Base-by-base conservation (phyloP, 2,888 invertebrate species). In the Acanthosoma haemorrhoidale region DNA sequence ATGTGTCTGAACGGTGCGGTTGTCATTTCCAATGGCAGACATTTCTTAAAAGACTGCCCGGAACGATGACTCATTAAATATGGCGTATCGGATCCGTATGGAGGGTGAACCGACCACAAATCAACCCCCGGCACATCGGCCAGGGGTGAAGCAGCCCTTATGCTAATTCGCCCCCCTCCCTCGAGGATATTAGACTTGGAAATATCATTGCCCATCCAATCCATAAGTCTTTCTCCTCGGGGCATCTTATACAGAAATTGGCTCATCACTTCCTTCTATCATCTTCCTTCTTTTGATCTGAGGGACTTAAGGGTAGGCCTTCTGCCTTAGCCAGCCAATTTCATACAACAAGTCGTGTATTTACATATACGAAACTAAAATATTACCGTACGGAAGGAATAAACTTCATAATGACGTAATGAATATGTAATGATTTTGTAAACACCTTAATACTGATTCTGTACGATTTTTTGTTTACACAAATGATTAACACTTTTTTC, bases 21-120 rank as follows among this genome's bases (percentile, higher is more conserved):
- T 51, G 51, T 51, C 51, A 51, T n/a, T 25, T 25, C 25, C 51
- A 51, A 25, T 51, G 21, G 51, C n/a, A 51, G 51, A n/a, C 25
- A n/a, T 25, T 51, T 51, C 51, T 51, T 51, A 25, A 43, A 51
- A 25, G 29, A 51, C 2, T n/a, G n/a, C n/a, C n/a, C n/a, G 29
- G 13, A 51, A 11, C 25, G 25, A 51, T 51, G 51, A 51, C 51
- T 51, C 51, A 51, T 51, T 51, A 51, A 51, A 51, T 51, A 51
- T 51, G 51, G 51, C 51, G 51, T 25, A 51, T 51, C 51, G 29
- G 29, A 51, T n/a, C n/a, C 51, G 29, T 51, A 25, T 25, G 51
- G 29, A 51, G 51, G 51, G 51, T 25, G 51, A 51, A 25, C 5
- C 25, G 25, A n/a, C 51, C 51, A 51, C 51, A 51, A 51, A 51